These are phyloP conservation scores for Actias luna DNA, from an alignment of 2,888 invertebrate species.

Conservation along the genomic window DNA sequence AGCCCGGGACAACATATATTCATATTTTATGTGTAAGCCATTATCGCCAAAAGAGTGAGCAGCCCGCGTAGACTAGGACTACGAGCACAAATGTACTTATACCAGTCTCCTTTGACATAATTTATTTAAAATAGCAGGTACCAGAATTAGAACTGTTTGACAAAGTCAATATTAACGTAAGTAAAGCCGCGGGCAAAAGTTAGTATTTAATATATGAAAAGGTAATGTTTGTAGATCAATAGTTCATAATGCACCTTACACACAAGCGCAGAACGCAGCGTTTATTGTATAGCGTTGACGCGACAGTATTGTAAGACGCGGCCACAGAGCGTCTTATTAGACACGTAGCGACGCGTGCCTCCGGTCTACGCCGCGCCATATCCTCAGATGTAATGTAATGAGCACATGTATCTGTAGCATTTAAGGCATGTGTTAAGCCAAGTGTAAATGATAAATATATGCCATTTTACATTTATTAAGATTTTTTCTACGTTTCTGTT, in stretches of 20 bases:
- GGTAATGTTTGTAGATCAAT: conserved; percentile 8
- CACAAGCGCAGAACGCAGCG: conserved; percentile 45
- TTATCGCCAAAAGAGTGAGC: too few relatives aligned
- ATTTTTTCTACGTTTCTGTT: neutral
- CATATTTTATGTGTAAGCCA: too few relatives aligned
- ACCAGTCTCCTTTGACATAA: too few relatives aligned
- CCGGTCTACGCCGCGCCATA: conserved; percentile 41
- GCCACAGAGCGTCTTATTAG: conserved; percentile 72
- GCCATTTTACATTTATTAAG: neutral
- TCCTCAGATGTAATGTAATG: conserved; percentile 54
- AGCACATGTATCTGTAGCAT: conserved; percentile 20
- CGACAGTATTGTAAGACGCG: conserved; percentile 50
- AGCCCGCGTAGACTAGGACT: too few relatives aligned
- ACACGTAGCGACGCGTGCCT: conserved; percentile 67
- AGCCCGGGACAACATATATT: too few relatives aligned
- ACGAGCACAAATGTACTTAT: too few relatives aligned
- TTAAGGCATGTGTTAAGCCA: conserved; percentile 7
- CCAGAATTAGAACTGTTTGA: too few relatives aligned
- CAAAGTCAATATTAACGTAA: too few relatives aligned
- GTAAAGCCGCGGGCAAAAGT: too few relatives aligned
- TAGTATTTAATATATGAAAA: neutral
- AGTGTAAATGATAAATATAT: conserved; percentile 5
- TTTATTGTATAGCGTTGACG: conserved; percentile 61
- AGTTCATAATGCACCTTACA: conserved; percentile 38
- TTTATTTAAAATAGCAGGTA: too few relatives aligned